Evolutionary conservation across 2,113 vertebrate genomes (phyloP).

Genomic region (Lagopus muta): DNA sequence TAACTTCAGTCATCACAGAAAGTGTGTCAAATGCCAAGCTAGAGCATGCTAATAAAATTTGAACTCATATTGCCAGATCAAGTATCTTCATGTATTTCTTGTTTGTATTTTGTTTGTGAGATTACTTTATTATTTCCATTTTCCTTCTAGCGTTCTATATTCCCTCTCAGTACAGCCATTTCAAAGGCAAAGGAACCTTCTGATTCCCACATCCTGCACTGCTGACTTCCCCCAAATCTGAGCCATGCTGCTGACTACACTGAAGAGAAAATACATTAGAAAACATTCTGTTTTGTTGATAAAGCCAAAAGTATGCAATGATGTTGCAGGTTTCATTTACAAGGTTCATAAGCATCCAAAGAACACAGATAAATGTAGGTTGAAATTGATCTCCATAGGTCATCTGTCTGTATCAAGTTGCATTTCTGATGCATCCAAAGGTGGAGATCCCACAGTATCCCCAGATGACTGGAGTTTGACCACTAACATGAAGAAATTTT

Average conservation of each 20-base stretch:
- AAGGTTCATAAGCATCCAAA: background rate
- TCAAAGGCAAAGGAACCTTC: background rate
- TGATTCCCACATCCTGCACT: background rate
- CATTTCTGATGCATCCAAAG: background rate
- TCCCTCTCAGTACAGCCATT: background rate
- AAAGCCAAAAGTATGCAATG: background rate
- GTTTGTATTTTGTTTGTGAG: background rate
- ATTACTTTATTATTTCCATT: background rate
- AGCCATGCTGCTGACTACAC: background rate
- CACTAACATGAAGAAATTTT: rapidly evolving
- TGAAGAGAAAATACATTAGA: background rate
- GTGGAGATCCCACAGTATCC: background rate
- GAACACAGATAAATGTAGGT: background rate
- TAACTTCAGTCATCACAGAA: background rate
- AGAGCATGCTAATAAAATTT: background rate
- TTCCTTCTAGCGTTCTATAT: background rate
- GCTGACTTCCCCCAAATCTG: background rate
- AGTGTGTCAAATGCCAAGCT: background rate
- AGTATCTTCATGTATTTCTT: background rate
- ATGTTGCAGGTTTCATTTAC: background rate
- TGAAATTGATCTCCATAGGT: background rate
- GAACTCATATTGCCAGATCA: background rate
- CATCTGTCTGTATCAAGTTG: background rate
- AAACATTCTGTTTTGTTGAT: background rate
- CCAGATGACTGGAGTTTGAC: background rate